These are phyloP conservation scores for Lithophane socia DNA, from an alignment of 2,888 invertebrate species.

Conservation along the genomic window DNA sequence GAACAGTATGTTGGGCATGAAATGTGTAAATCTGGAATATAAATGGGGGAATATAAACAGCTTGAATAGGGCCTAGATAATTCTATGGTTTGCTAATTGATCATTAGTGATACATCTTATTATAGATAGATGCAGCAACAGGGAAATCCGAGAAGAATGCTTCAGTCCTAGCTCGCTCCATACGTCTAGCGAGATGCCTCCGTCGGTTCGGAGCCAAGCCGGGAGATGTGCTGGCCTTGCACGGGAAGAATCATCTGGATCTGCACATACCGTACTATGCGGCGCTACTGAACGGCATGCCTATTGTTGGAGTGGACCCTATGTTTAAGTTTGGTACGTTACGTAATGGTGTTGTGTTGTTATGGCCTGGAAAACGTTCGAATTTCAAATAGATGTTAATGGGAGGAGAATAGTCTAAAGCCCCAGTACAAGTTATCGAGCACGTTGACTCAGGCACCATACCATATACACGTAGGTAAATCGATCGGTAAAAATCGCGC, in stretches of 20 bases:
- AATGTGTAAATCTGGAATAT: background rate
- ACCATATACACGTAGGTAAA: too few species aligned
- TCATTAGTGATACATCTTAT: too few species aligned
- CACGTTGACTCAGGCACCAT: too few species aligned
- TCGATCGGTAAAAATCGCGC: too few species aligned
- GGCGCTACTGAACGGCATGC: slow-evolving; percentile 78
- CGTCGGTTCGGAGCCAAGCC: slow-evolving; percentile 74
- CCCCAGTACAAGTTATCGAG: too few species aligned
- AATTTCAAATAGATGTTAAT: background rate
- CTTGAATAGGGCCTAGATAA: background rate
- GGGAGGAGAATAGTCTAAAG: background rate
- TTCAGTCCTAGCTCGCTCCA: slow-evolving; percentile 76
- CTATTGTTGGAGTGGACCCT: slow-evolving; percentile 53
- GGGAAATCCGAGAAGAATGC: slow-evolving; percentile 77
- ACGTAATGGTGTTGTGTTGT: background rate
- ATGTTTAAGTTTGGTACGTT: slow-evolving; percentile 76
- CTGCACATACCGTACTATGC: slow-evolving; percentile 81
- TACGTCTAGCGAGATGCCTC: slow-evolving; percentile 75
- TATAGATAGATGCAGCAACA: slow-evolving; percentile 83
- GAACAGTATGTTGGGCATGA: background rate
- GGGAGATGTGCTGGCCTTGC: slow-evolving; percentile 80
- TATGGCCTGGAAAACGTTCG: background rate
- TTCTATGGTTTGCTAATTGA: background rate
- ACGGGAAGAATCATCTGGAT: slow-evolving; percentile 82
- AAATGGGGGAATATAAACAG: background rate